Conservation (phyloP, 1,140 invertebrate genomes). For the Chymomyza costata region DNA sequence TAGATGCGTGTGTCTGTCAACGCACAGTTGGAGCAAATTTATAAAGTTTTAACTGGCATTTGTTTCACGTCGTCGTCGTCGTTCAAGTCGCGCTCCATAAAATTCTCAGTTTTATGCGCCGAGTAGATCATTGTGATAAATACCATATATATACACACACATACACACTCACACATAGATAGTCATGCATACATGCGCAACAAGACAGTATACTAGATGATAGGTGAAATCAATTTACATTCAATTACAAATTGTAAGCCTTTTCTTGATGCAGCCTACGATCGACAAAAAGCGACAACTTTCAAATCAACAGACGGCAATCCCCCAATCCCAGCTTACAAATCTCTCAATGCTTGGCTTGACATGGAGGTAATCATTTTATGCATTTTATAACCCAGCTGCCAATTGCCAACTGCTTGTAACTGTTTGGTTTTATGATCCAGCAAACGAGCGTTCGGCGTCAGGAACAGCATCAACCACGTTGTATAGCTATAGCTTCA, state of each 20-base stretch:
- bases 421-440: constrained; percentile 39
- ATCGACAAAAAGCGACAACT: constrained; percentile 17
- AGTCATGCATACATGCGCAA: no score
- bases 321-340: no score
- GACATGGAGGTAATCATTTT: constrained; percentile 35
- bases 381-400: constrained; percentile 33
- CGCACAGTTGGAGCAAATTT: constrained; percentile 17
- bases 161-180: no score
- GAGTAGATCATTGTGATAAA: neutral
- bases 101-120: constrained; percentile 27
- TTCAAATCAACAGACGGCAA: constrained; percentile 7
- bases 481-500: neutral
- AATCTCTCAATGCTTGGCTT: constrained; percentile 1
- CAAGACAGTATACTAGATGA: no score
- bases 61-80: constrained; percentile 22
- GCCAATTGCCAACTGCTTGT: constrained; percentile 45
- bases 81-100: constrained; percentile 21
- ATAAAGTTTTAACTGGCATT: constrained; percentile 45
- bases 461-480: neutral
- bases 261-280: constrained; percentile 23
- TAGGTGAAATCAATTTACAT: constrained; percentile 68
- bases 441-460: constrained; percentile 11
- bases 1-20: constrained; percentile 7
- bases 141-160: neutral
- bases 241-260: constrained; percentile 70